Evolutionary conservation across 2,888 invertebrate species (phyloP), one percentile per base, ranked within the genome.

Genomic region (Patella depressa): DNA sequence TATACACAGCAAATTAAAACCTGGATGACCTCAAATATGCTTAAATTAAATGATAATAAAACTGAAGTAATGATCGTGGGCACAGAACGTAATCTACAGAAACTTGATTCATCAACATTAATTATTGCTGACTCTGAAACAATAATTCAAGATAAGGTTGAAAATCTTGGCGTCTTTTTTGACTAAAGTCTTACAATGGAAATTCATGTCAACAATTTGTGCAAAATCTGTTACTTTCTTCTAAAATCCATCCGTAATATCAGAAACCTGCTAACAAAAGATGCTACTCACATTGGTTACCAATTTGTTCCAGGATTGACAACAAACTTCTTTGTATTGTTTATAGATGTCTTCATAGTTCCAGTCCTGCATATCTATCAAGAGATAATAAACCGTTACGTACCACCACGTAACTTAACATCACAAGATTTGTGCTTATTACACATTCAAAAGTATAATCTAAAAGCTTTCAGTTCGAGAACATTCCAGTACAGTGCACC

Each of bases 121-220:
- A 24, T 24, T 24, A 24, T 24, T 24, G 24, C 24, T 24, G 24
- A 24, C 24, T 24, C 0, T 24, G 24, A 24, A 24, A 24, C 24
- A 24, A 24, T 24, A 24, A 24, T 24, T 24, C 24, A 0, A 15
- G n/a, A 54, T 65, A 59, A n/a, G 34, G 72, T 79, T 11, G 71
- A 73, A 72, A 77, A 79, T 54, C 77, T 79, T 53, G 77, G 77
- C 53, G 79, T 74, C 17, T 29, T 75, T 24, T 73, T 79, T 24
- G 77, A 77, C 72, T 57, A 72, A 14, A 69, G 72, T 29, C 59
- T 79, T 19, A 55, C 53, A 45, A 77, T 79, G 77, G 74, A 77
- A 34, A 29, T 53, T 54, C 77, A 79, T 69, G 75, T 77, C 3
- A 77, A 75, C 53, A 54, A 17, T 72, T 57, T 79, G 29, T 73